phyloP scores from a whole-genome alignment of 2,113 vertebrate genomes.

The Salvelinus alpinus region DNA sequence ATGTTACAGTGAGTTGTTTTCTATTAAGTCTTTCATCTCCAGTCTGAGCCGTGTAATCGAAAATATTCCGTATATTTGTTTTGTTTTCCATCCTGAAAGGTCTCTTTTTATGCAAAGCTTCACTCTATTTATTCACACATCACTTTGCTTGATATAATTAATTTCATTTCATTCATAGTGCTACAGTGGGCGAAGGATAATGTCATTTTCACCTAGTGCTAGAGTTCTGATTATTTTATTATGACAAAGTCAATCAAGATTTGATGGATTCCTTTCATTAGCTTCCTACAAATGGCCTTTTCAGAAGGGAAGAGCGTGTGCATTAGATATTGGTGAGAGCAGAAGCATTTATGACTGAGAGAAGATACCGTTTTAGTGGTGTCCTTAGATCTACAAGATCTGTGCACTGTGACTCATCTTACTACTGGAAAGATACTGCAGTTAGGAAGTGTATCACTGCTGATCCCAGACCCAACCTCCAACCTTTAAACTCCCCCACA shows the following conservation, averaged over 20 bases:
- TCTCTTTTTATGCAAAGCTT: not conserved
- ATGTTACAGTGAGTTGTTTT: no score
- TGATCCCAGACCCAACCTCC: not conserved
- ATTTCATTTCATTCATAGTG: not conserved
- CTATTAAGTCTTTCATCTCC: no score
- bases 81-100: not conserved
- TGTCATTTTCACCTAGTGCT: slow-evolving; percentile 11
- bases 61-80: not conserved
- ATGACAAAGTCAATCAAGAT: slow-evolving; percentile 57
- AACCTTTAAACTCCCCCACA: no score
- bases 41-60: no score
- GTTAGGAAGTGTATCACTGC: no score
- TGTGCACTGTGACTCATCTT: not conserved
- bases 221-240: slow-evolving; percentile 47
- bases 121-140: not conserved
- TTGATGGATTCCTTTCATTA: slow-evolving; percentile 66
- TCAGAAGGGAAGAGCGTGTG: slow-evolving; percentile 46
- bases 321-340: slow-evolving; percentile 61
- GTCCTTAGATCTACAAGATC: not conserved
- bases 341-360: slow-evolving; percentile 45
- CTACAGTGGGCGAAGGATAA: not conserved
- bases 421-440: no score
- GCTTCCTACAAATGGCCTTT: slow-evolving; percentile 59
- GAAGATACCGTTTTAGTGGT: slow-evolving; percentile 18
- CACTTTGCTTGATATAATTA: not conserved